These are phyloP conservation scores for Leptestheria dahalacensis DNA, from an alignment of 1,140 invertebrate species.

Conservation along the genomic window DNA sequence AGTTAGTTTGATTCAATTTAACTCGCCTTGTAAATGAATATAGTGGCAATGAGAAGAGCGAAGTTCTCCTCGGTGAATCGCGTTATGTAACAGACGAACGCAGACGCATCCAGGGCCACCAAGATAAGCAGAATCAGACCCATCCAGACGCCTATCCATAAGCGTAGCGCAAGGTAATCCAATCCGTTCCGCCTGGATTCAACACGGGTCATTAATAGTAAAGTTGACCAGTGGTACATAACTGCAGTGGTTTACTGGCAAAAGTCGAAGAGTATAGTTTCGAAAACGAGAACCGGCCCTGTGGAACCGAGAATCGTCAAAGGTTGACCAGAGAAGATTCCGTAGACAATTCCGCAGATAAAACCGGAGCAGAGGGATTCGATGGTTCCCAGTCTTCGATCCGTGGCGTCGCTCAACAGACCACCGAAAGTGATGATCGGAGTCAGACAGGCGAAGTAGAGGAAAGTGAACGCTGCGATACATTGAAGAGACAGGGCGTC, in stretches of 20 bases:
- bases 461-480: constrained; percentile 29
- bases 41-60: constrained; percentile 29
- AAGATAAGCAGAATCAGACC: constrained; percentile 28
- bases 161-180: constrained; percentile 27
- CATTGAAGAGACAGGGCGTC: constrained; percentile 30
- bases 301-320: constrained; percentile 32
- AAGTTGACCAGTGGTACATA: background rate
- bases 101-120: constrained; percentile 28
- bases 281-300: constrained; percentile 33
- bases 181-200: constrained; percentile 22
- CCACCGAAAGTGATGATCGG: constrained; percentile 34
- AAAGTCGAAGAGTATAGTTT: constrained; percentile 30
- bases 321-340: constrained; percentile 33
- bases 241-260: constrained; percentile 22
- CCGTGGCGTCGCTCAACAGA: constrained; percentile 27
- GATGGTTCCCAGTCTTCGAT: constrained; percentile 27
- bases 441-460: constrained; percentile 32
- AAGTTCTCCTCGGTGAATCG: constrained; percentile 34
- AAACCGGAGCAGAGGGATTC: constrained; percentile 30
- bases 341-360: constrained; percentile 30
- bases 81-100: constrained; percentile 27
- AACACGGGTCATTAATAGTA: background rate
- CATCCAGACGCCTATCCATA: constrained; percentile 33
- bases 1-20: background rate
- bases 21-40: constrained; percentile 28